phyloP scores from a whole-genome alignment of 2,888 invertebrate genomes.

The Limnephilus marmoratus region DNA sequence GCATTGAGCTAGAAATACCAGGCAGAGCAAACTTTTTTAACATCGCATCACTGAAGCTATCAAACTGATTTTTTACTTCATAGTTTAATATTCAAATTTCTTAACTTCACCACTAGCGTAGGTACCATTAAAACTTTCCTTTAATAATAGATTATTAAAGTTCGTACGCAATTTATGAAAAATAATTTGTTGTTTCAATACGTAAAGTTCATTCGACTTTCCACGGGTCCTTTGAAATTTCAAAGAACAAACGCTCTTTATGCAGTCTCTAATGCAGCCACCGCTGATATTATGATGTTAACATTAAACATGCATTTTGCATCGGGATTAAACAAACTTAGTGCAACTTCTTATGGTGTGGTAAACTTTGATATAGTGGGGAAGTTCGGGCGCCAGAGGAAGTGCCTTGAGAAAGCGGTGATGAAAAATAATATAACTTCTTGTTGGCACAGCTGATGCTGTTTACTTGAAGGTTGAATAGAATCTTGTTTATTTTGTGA shows the following conservation, averaged over 20 bases:
- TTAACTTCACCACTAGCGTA: neutral
- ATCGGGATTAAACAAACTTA: neutral
- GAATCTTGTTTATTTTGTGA: neutral
- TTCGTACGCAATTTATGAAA: neutral
- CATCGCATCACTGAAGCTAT: neutral
- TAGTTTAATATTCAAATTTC: neutral
- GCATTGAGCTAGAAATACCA: neutral
- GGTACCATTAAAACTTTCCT: neutral
- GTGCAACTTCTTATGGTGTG: neutral
- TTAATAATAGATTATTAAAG: neutral
- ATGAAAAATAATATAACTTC: conserved; percentile 8
- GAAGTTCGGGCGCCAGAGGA: neutral
- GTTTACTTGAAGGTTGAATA: neutral
- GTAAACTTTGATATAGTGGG: conserved; percentile 26
- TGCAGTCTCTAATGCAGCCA: neutral
- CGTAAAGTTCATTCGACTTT: neutral
- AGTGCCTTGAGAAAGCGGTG: neutral
- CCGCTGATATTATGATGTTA: conserved; percentile 18
- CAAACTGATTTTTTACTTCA: neutral
- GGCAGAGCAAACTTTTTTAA: neutral
- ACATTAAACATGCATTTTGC: conserved; percentile 6
- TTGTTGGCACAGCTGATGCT: neutral
- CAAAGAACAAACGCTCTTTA: neutral
- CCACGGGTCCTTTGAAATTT: neutral
- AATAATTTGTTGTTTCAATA: neutral